Percentiles rank a stretch among this genome's conserved stretches.
phyloP scores from a whole-genome alignment of 2,797 vertebrate genomes.

The Mergus octosetaceus region DNA sequence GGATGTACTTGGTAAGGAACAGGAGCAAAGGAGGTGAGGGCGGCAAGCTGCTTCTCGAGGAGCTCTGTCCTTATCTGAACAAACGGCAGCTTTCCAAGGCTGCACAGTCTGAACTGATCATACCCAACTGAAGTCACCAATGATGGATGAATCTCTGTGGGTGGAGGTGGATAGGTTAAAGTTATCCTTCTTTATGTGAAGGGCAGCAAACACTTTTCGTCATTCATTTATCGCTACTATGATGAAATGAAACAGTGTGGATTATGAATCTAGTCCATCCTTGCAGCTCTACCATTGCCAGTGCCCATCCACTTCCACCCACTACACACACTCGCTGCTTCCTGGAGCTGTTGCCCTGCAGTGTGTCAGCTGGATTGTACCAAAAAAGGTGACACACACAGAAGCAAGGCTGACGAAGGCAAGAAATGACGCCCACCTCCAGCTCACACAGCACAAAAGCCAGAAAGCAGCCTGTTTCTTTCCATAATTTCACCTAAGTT shows the following conservation, averaged over 20 bases:
- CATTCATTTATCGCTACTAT: not conserved
- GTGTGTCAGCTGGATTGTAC: accelerated
- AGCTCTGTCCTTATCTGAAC: not conserved
- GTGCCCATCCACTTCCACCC: not conserved
- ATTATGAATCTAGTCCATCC: not conserved
- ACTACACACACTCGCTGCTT: not conserved
- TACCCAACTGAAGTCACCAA: not conserved
- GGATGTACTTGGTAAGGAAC: not conserved
- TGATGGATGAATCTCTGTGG: not conserved
- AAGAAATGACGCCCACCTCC: not conserved
- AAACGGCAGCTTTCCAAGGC: not conserved
- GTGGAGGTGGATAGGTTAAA: not conserved
- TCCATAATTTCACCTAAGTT: not conserved
- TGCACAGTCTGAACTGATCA: not conserved
- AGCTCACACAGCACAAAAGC: not conserved
- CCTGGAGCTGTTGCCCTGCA: not conserved
- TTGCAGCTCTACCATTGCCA: not conserved
- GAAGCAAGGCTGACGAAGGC: not conserved
- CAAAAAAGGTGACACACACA: not conserved
- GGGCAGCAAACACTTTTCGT: not conserved
- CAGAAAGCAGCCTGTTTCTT: not conserved
- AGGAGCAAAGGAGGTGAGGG: not conserved
- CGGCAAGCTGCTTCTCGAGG: not conserved
- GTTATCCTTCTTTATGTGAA: not conserved
- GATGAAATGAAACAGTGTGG: not conserved